Evolutionary conservation across 2,113 vertebrate genomes (phyloP), one percentile per base, ranked within the genome.

Genomic region (Edolisoma coerulescens): DNA sequence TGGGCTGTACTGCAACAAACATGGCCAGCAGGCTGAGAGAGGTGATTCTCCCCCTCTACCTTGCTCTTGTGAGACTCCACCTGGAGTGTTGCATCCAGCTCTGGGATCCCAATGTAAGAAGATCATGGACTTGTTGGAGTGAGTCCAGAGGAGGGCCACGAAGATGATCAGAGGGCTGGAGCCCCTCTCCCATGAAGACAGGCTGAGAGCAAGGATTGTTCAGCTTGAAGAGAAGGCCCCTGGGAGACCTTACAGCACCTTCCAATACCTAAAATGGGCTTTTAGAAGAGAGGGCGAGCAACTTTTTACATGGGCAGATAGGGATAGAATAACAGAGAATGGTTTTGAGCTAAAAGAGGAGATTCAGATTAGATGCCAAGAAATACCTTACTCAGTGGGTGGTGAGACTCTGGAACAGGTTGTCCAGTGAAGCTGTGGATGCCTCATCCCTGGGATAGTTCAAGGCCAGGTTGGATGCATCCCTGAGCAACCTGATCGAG

Each of bases 1-100:
- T n/a, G n/a, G 9, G 10, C 13, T 30, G 23, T 19, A 57, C 18
- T 1, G 0, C 28, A 74, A 39, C 13, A 59, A 74, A 74, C 0
- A 0, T 17, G 32, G 26, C 7, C 28, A 75, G 20, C 13, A 45
- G 45, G 24, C 21, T n/a, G 37, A 75, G 19, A 71, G 28, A 30
- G 5, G 16, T 59, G 37, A 39, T 74, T 52, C 5, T 80, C 28
- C 35, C 32, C 26, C 27, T 44, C 50, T 57, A 3, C 22, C 57
- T 42, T 74, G 27, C 3, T 67, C 52, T 37, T 57, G 11, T 24
- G 33, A n/a, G 27, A 44, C 22, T 37, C 7, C 28, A 41, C 3
- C 13, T 30, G 39, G 28, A 67, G 28, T 45, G 28, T 20, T 59
- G 9, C 19, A 39, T 17, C 27, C 44, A 23, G 10, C 23, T 53